These are phyloP conservation scores for Etheostoma nigrum DNA, from an alignment of 2,797 vertebrate genomes.

Conservation along the genomic window DNA sequence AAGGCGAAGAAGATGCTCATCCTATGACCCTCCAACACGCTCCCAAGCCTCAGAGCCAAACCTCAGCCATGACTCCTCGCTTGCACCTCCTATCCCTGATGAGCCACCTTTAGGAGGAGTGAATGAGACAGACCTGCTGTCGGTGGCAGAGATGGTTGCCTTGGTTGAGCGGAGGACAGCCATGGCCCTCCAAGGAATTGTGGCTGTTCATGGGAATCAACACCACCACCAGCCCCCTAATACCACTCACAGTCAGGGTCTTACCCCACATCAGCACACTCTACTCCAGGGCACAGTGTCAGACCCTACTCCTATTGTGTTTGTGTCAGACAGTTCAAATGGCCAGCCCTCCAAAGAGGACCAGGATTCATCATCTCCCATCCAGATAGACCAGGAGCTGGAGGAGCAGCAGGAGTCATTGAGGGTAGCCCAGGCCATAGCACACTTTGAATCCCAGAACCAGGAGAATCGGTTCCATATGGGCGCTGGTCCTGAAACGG, in stretches of 20 bases:
- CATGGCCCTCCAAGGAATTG: conserved; percentile 88
- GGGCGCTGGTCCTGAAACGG: conserved; percentile 57
- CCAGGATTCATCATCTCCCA: conserved; percentile 67
- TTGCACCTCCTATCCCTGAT: conserved; percentile 50
- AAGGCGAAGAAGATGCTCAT: conserved; percentile 91
- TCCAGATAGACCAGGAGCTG: conserved; percentile 80
- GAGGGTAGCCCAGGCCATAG: conserved; percentile 92
- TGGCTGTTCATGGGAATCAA: conserved; percentile 77
- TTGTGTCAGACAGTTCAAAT: conserved; percentile 82
- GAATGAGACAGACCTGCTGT: conserved; percentile 89
- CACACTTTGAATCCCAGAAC: conserved; percentile 92
- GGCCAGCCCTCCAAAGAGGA: conserved; percentile 72
- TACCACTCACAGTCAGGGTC: conserved; percentile 55
- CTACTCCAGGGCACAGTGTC: conserved; percentile 73
- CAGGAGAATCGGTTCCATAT: conserved; percentile 77
- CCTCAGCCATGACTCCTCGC: conserved; percentile 53
- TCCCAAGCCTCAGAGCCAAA: conserved; percentile 66
- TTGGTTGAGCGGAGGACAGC: conserved; percentile 92
- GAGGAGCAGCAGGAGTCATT: conserved; percentile 86
- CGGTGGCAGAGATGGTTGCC: conserved; percentile 97
- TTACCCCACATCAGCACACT: conserved; percentile 74
- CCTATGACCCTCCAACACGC: conserved; percentile 88
- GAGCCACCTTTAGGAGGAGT: conserved; percentile 68
- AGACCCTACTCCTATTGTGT: conserved; percentile 80
- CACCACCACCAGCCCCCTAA: conserved; percentile 55